Evolutionary conservation across 2,113 vertebrate species (phyloP), one percentile per base, ranked within the genome.

Genomic region (Climacteris rufus): DNA sequence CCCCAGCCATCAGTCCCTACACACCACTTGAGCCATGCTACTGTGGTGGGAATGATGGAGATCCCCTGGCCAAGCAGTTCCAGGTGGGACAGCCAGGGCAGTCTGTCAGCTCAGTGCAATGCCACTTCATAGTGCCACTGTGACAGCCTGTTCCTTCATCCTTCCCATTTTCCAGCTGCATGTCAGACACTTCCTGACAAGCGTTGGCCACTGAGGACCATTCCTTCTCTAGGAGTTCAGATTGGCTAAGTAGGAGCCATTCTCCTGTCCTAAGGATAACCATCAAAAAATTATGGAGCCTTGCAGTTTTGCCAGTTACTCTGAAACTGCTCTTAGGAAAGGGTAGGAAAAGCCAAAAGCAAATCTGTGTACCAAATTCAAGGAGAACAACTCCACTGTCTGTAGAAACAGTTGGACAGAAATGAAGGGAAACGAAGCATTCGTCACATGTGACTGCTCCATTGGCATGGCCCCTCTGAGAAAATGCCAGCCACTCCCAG

Each of bases 321-420:
- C 74, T 91, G 90, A 82, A 84, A 56, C 40, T 60, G 25, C 45
- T 82, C 49, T 56, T 52, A 64, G 44, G 20, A 89, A 77, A 78
- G 35, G 9, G 4, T n/a, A 79, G 40, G 31, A 76, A 79, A 95
- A 79, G 31, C 21, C 53, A 72, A 90, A 91, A 93, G 24, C 22
- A 91, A 93, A 90, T 49, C 37, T 5, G 1, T 40, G 13, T 17
- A 57, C 25, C 40, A 65, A 68, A 83, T 40, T 50, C 24, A 90
- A 53, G 52, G 19, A 87, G 28, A 89, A 22, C n/a, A 82, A 20
- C 15, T 76, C 65, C 0, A 0, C 39, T 87, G 52, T 37, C 90
- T 82, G 61, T 68, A 45, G 70, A 53, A 91, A 82, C 84, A 95
- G 77, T 71, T 94, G 95, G 90, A 24, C 69, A 85, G 90, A 94